Percentiles rank a stretch among this genome's conserved stretches.
These are phyloP conservation scores for Epinotia demarniana DNA, from an alignment of 2,888 invertebrate species.

Conservation along the genomic window DNA sequence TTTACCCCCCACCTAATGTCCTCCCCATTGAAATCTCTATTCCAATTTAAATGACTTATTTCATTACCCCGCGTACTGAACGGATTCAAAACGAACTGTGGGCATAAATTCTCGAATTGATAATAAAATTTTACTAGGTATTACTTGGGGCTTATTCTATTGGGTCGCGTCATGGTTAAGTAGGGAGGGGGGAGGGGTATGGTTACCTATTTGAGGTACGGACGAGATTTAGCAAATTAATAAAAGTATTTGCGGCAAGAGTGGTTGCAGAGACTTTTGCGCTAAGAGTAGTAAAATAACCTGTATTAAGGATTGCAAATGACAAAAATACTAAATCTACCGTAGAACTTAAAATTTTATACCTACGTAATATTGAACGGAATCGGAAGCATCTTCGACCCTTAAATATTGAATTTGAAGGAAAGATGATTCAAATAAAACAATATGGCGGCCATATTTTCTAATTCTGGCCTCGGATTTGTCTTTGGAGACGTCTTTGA, in stretches of 20 bases:
- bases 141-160: slow-evolving; percentile 58
- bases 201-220: slow-evolving; percentile 1
- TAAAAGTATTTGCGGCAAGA: slow-evolving; percentile 5
- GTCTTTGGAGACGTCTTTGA: too few species aligned
- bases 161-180: slow-evolving; percentile 17
- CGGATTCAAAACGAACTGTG: slow-evolving; percentile 65
- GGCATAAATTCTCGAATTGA: slow-evolving; percentile 78
- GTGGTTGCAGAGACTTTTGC: too few species aligned
- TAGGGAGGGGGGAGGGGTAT: slow-evolving; percentile 1
- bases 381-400: too few species aligned
- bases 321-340: too few species aligned
- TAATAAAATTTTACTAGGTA: slow-evolving; percentile 77
- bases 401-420: too few species aligned
- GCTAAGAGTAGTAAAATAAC: too few species aligned
- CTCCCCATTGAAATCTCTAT: slow-evolving; percentile 78
- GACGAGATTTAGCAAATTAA: slow-evolving; percentile 1
- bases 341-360: too few species aligned
- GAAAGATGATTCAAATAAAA: too few species aligned
- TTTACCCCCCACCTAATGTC: slow-evolving; percentile 77
- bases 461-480: too few species aligned
- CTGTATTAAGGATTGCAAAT: too few species aligned
- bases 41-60: slow-evolving; percentile 84
- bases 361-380: too few species aligned
- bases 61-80: slow-evolving; percentile 73
- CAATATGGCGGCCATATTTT: too few species aligned